Conservation (phyloP, 1,140 invertebrate species). For the Drosophila insularis region DNA sequence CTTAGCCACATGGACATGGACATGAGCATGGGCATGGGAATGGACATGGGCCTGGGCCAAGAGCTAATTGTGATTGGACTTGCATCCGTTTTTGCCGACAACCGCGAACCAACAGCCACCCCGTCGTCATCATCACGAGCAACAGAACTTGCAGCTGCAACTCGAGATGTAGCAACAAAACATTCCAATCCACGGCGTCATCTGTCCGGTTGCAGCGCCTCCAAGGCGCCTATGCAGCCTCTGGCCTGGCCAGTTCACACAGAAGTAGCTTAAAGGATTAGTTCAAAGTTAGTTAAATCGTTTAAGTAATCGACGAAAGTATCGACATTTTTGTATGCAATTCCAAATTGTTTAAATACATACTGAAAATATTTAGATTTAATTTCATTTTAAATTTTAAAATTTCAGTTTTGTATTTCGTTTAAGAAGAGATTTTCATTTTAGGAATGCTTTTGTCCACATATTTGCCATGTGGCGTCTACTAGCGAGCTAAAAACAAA, state of each 20-base stretch:
- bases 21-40: constrained; percentile 2
- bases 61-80: constrained; percentile 34
- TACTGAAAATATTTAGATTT: constrained; percentile 21
- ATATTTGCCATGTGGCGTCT: constrained; percentile 49
- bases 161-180: not conserved
- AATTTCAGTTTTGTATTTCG: constrained; percentile 27
- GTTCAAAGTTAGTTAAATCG: constrained; percentile 52
- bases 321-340: constrained; percentile 30
- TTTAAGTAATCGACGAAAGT: constrained; percentile 31
- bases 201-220: constrained; percentile 47
- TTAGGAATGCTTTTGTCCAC: constrained; percentile 27
- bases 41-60: constrained; percentile 3
- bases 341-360: constrained; percentile 4
- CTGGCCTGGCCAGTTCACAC: constrained; percentile 49
- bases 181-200: constrained; percentile 37
- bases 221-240: constrained; percentile 41
- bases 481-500: constrained; percentile 62
- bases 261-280: constrained; percentile 31
- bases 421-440: constrained; percentile 28
- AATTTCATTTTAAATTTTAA: constrained; percentile 24
- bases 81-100: constrained; percentile 18
- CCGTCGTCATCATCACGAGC: not conserved
- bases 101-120: constrained; percentile 7
- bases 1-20: constrained; percentile 11
- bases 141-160: not conserved